Conservation (phyloP, 2,888 invertebrate species). For the Melikaiella ostensackeni region DNA sequence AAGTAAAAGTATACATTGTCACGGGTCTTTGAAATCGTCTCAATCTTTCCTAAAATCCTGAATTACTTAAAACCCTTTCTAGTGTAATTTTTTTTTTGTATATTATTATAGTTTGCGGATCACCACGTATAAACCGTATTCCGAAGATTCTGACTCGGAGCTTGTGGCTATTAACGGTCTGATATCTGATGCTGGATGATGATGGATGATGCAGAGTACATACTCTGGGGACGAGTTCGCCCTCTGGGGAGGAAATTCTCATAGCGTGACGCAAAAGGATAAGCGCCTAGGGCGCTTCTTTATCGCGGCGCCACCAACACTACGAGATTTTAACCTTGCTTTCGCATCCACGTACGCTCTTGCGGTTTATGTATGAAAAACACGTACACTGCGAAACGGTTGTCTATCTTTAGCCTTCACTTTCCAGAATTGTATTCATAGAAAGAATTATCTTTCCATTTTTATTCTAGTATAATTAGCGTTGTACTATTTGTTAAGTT, state of each 20-base stretch:
- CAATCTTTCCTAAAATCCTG: not conserved
- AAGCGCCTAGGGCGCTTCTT: constrained; percentile 60
- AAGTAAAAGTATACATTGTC: not conserved
- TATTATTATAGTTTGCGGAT: not conserved
- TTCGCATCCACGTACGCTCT: constrained; percentile 15
- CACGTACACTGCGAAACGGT: constrained; percentile 28
- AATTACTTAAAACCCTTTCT: not conserved
- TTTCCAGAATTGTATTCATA: constrained; percentile 28
- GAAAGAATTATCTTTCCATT: not conserved
- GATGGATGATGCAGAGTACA: no score
- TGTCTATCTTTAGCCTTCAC: constrained; percentile 26
- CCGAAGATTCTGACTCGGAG: not conserved
- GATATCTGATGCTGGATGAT: not conserved
- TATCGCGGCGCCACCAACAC: constrained; percentile 56
- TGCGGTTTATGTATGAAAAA: constrained; percentile 25
- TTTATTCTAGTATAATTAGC: not conserved
- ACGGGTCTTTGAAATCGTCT: not conserved
- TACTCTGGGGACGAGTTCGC: constrained; percentile 43
- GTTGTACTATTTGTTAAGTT: no score
- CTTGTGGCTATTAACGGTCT: not conserved
- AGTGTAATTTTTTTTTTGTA: not conserved
- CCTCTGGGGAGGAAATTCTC: constrained; percentile 63
- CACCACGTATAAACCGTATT: not conserved
- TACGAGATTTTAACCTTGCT: constrained; percentile 3
- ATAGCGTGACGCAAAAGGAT: constrained; percentile 63